Percentiles rank a stretch among this genome's conserved stretches.
These are phyloP conservation scores for Mustela lutreola DNA, from an alignment of 2,113 vertebrate genomes.

Conservation along the genomic window DNA sequence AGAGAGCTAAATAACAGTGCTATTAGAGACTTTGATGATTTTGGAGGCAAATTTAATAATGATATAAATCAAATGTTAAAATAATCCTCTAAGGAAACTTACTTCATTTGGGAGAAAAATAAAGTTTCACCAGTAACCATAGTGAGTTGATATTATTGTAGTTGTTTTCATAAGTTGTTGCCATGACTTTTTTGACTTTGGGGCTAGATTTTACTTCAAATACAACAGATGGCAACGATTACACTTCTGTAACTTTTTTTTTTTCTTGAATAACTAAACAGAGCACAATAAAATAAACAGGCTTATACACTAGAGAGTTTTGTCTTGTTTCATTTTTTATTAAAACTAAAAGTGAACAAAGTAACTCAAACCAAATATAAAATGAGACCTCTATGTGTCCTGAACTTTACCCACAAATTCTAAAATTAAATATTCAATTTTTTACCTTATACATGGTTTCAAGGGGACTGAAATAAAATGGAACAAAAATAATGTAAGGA, in stretches of 20 bases:
- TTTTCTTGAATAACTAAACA: conserved; percentile 87
- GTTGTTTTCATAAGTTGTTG: conserved; percentile 90
- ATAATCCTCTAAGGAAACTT: conserved; percentile 87
- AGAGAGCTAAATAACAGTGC: conserved; percentile 82
- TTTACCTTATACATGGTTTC: background rate
- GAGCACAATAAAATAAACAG: conserved; percentile 90
- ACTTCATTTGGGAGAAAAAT: conserved; percentile 87
- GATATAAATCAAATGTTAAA: conserved; percentile 86
- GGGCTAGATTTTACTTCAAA: conserved; percentile 87
- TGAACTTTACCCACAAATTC: conserved; percentile 49
- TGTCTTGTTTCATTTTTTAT: conserved; percentile 84
- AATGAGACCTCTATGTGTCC: conserved; percentile 27
- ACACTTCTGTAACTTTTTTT: conserved; percentile 85
- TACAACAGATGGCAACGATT: conserved; percentile 90
- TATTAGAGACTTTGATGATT: conserved; percentile 84
- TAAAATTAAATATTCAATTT: conserved; percentile 55
- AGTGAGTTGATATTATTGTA: conserved; percentile 88
- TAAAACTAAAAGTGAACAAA: conserved; percentile 81
- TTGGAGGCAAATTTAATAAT: conserved; percentile 86
- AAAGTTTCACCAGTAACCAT: conserved; percentile 88
- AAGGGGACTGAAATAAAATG: conserved; percentile 24
- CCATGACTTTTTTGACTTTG: conserved; percentile 88
- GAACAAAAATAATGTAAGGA: conserved; percentile 12
- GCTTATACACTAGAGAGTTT: conserved; percentile 85
- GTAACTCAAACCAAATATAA: conserved; percentile 69